phyloP scores from a whole-genome alignment of 2,888 invertebrate species.

The Dicycla oo region DNA sequence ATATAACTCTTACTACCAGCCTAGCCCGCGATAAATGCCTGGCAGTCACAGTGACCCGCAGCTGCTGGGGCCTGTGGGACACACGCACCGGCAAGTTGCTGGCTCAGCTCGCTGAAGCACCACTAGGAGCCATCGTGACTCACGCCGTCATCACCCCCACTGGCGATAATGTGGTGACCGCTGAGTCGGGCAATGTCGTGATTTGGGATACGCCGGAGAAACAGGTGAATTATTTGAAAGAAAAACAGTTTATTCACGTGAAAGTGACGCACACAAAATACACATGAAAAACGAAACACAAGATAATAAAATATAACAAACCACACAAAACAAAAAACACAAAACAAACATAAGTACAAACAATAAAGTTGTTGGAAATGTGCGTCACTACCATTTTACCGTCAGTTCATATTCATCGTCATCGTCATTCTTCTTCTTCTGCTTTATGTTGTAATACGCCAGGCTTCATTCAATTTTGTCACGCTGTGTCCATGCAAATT shows the following conservation, averaged over 20 bases:
- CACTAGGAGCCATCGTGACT: constrained; percentile 98
- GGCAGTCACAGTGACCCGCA: constrained; percentile 97
- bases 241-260: too few relatives aligned
- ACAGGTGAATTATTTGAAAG: constrained; percentile 73
- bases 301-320: too few relatives aligned
- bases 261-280: too few relatives aligned
- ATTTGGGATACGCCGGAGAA: constrained; percentile 93
- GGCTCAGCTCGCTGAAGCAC: constrained; percentile 96
- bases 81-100: constrained; percentile 95
- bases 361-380: too few relatives aligned
- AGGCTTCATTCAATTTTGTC: too few relatives aligned
- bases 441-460: too few relatives aligned
- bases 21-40: constrained; percentile 94
- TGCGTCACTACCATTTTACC: too few relatives aligned
- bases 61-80: constrained; percentile 99
- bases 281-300: too few relatives aligned
- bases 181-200: constrained; percentile 97
- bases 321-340: too few relatives aligned
- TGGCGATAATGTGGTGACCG: constrained; percentile 96
- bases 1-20: constrained; percentile 82
- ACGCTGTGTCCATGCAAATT: too few relatives aligned
- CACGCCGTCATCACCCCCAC: constrained; percentile 97
- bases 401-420: too few relatives aligned
- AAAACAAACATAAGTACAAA: too few relatives aligned
- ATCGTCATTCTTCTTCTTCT: neutral